A percentile compares a stretch with the other conserved stretches of the same genome.
Evolutionary conservation across 2,888 invertebrate species (phyloP).

Genomic region (Spodoptera picta): DNA sequence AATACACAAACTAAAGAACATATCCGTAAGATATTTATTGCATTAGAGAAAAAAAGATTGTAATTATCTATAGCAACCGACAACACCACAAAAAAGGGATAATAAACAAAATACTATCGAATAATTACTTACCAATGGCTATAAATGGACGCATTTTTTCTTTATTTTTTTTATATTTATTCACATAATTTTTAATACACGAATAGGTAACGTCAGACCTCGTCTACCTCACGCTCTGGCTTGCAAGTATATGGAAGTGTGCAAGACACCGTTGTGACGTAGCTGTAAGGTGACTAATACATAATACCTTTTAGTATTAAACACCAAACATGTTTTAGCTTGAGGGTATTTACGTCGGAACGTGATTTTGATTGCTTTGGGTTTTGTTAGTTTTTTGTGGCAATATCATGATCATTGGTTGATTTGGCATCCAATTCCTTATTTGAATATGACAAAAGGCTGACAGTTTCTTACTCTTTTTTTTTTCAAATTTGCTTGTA

Average conservation of each 20-base stretch:
- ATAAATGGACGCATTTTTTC: conserved; percentile 38
- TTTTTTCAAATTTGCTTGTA: no score
- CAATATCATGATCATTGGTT: no score
- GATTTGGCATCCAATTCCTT: no score
- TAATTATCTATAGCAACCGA: not conserved
- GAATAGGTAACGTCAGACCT: conserved; percentile 25
- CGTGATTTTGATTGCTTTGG: conserved; percentile 10
- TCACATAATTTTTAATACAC: conserved; percentile 33
- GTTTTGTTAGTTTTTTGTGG: conserved; percentile 8
- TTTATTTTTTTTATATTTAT: conserved; percentile 16
- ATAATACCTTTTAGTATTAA: conserved; percentile 39
- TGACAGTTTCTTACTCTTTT: no score
- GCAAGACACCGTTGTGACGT: conserved; percentile 34
- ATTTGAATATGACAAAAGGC: no score
- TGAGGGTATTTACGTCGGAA: conserved; percentile 29
- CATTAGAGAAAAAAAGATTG: not conserved
- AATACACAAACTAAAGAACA: no score
- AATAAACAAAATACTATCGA: not conserved
- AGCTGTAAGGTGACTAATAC: conserved; percentile 23
- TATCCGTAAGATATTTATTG: not conserved
- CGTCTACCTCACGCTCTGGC: conserved; percentile 41
- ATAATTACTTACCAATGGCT: conserved; percentile 46
- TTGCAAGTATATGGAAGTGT: conserved; percentile 10
- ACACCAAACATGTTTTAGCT: conserved; percentile 34
- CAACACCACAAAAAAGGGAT: conserved; percentile 8